Conservation (phyloP, 2,113 vertebrate genomes). For the Lampris incognitus region DNA sequence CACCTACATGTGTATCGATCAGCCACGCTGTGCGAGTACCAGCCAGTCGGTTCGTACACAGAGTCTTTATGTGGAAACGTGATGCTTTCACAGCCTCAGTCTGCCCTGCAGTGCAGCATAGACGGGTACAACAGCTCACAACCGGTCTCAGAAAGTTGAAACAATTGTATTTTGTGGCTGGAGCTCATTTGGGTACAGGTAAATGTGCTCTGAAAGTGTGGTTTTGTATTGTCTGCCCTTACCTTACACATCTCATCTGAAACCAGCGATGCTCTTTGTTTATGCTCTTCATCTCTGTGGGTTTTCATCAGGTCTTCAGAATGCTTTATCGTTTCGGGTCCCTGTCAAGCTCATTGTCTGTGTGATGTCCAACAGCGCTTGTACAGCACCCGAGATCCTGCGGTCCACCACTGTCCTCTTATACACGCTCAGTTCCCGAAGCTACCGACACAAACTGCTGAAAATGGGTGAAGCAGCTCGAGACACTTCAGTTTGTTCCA, state of each 20-base stretch:
- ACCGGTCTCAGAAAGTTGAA: not conserved
- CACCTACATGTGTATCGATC: not conserved
- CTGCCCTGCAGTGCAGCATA: not conserved
- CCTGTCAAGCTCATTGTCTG: not conserved
- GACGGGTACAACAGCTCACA: not conserved
- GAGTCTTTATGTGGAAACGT: not conserved
- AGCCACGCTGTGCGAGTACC: not conserved
- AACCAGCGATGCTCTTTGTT: not conserved
- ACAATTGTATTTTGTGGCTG: not conserved
- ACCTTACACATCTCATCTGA: not conserved
- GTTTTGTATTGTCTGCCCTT: constrained; percentile 8
- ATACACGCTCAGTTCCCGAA: not conserved
- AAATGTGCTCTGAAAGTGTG: not conserved
- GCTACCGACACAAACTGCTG: not conserved
- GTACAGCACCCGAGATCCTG: not conserved
- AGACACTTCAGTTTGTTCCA: not conserved
- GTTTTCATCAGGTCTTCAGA: not conserved
- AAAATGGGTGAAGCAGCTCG: constrained; percentile 1
- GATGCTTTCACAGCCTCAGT: not conserved
- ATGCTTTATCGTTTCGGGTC: not conserved
- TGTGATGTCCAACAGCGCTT: not conserved
- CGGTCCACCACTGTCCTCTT: not conserved
- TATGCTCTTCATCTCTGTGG: not conserved
- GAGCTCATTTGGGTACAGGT: not conserved
- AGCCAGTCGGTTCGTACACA: not conserved